Evolutionary conservation across 2,888 invertebrate species (phyloP).

Genomic region (Gymnosoma rotundatum): DNA sequence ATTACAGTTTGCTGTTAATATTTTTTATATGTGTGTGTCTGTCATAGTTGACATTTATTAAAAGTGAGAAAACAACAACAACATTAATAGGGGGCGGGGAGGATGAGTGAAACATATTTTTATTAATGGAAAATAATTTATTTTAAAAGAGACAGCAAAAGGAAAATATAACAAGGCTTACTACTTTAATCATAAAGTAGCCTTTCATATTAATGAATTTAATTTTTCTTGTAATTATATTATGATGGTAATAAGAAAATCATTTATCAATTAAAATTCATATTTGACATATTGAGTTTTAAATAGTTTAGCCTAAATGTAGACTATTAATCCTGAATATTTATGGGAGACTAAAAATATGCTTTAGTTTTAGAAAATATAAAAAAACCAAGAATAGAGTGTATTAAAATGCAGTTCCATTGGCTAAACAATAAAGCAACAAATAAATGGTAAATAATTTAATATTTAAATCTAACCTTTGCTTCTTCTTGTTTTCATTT

Average conservation of each 20-base stretch:
- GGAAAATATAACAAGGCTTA: not conserved
- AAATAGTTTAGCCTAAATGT: conserved; percentile 11
- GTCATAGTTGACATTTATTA: conserved; percentile 40
- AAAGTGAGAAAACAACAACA: not conserved
- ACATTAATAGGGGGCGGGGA: not conserved
- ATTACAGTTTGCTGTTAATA: conserved; percentile 3
- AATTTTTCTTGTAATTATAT: too few species aligned
- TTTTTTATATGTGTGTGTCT: not conserved
- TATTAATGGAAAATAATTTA: not conserved
- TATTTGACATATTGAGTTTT: too few species aligned
- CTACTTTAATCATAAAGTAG: not conserved
- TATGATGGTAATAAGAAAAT: too few species aligned
- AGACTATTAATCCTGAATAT: not conserved
- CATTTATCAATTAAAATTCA: too few species aligned
- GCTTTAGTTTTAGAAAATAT: not conserved
- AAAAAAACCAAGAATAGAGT: not conserved
- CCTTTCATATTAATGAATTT: too few species aligned
- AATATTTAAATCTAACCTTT: conserved; percentile 9
- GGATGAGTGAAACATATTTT: not conserved
- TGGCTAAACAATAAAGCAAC: not conserved
- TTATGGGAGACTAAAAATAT: conserved; percentile 12
- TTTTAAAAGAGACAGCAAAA: not conserved
- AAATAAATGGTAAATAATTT: conserved; percentile 8
- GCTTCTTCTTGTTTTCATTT: not conserved
- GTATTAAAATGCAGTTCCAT: not conserved